phyloP scores from a whole-genome alignment of 2,888 invertebrate species.

The Leptinotarsa haldemani region DNA sequence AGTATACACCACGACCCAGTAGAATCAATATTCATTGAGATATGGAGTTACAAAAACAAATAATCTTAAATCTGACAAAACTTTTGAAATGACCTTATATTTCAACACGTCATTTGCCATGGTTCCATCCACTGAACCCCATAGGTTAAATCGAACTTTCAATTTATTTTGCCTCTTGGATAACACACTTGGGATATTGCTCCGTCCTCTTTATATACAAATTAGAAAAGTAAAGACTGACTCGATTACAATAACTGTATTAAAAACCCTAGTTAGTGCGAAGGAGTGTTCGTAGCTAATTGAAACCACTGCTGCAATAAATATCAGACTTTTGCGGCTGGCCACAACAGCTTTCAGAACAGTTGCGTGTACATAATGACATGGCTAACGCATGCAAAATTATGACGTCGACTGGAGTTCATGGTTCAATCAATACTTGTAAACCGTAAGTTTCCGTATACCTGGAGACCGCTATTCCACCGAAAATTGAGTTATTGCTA shows the following conservation, averaged over 20 bases:
- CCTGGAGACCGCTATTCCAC: not conserved
- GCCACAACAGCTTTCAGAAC: conserved; percentile 12
- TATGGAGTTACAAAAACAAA: too few species aligned
- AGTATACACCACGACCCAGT: too few species aligned
- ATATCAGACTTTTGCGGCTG: conserved; percentile 13
- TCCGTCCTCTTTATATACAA: too few species aligned
- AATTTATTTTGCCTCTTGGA: too few species aligned
- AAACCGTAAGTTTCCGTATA: conserved; percentile 7
- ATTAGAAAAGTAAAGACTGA: too few species aligned
- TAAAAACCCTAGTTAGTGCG: not conserved
- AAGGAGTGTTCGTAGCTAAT: not conserved
- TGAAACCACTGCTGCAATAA: conserved; percentile 17
- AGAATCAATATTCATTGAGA: too few species aligned
- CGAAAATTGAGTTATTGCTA: not conserved
- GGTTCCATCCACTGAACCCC: too few species aligned
- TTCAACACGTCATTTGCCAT: too few species aligned
- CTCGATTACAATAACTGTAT: not conserved
- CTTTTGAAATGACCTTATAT: too few species aligned
- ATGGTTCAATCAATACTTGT: conserved; percentile 22
- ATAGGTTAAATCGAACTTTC: too few species aligned
- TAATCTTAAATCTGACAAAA: too few species aligned
- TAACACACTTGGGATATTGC: too few species aligned
- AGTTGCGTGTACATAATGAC: conserved; percentile 26
- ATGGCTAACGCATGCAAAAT: conserved; percentile 28
- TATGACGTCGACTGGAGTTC: conserved; percentile 20